phyloP scores from a whole-genome alignment of 2,797 vertebrate genomes.

The Tadarida brasiliensis region DNA sequence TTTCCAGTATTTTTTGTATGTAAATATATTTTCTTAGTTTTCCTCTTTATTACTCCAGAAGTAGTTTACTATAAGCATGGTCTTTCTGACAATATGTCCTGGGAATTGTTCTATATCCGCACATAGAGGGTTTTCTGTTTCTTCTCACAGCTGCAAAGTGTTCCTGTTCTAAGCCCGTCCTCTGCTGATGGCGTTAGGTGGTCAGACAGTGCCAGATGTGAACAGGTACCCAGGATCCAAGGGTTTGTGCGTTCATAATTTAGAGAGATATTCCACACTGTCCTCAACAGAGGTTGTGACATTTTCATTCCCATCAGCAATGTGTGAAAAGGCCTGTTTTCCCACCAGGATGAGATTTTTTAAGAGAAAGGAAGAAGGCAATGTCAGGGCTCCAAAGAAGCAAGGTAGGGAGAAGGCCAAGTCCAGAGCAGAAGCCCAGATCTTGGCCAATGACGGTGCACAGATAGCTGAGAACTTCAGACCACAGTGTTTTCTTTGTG shows the following conservation, averaged over 20 bases:
- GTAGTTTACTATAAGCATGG: neutral
- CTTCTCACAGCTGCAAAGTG: neutral
- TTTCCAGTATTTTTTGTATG: neutral
- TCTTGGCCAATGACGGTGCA: rapidly evolving
- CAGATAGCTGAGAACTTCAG: neutral
- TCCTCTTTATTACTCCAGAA: conserved; percentile 40
- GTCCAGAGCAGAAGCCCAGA: neutral
- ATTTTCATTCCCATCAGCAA: neutral
- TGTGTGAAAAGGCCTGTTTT: neutral
- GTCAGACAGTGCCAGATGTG: neutral
- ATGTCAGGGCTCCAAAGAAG: neutral
- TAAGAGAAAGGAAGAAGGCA: conserved; percentile 25
- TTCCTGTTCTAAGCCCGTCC: neutral
- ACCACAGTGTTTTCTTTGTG: neutral
- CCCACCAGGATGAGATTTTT: conserved; percentile 22
- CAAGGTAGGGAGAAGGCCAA: neutral
- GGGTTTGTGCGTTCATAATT: neutral
- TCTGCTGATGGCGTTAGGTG: neutral
- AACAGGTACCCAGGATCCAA: neutral
- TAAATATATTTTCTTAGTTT: conserved; percentile 55
- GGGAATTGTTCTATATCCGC: neutral
- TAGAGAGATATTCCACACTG: neutral
- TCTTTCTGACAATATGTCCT: conserved; percentile 2
- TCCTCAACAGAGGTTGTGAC: neutral
- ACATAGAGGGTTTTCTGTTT: neutral